Evolutionary conservation across 2,113 vertebrate species (phyloP).

Genomic region (Aramus guarauna): DNA sequence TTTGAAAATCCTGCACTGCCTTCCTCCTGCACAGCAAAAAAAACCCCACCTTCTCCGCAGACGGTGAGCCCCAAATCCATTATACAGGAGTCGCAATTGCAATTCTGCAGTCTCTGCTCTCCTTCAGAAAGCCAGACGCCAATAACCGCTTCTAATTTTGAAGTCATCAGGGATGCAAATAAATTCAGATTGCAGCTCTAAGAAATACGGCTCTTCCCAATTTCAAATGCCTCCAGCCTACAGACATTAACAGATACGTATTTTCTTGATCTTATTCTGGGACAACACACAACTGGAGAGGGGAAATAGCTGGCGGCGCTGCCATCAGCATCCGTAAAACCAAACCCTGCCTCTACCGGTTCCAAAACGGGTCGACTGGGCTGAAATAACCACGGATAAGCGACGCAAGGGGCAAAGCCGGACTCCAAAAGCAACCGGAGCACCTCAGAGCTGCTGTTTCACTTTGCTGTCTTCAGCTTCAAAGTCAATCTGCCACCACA

Average conservation of each 20-base stretch:
- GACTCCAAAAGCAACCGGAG: neutral
- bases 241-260: neutral
- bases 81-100: neutral
- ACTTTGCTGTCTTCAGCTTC: neutral
- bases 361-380: neutral
- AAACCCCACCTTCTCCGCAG: too few relatives aligned
- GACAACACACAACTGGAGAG: neutral
- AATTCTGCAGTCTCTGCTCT: neutral
- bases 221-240: neutral
- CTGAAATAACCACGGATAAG: neutral
- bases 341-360: too few relatives aligned
- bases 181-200: neutral
- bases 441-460: neutral
- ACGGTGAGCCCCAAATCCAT: neutral
- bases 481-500: neutral
- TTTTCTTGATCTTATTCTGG: neutral
- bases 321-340: neutral
- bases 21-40: neutral
- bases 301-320: neutral
- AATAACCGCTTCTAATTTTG: neutral
- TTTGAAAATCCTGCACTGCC: neutral
- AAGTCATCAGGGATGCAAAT: neutral
- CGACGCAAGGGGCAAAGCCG: neutral
- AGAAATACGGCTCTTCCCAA: neutral
- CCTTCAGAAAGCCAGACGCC: neutral